Evolutionary conservation across 2,113 vertebrate genomes (phyloP).

Genomic region (Bagarius yarrelli): DNA sequence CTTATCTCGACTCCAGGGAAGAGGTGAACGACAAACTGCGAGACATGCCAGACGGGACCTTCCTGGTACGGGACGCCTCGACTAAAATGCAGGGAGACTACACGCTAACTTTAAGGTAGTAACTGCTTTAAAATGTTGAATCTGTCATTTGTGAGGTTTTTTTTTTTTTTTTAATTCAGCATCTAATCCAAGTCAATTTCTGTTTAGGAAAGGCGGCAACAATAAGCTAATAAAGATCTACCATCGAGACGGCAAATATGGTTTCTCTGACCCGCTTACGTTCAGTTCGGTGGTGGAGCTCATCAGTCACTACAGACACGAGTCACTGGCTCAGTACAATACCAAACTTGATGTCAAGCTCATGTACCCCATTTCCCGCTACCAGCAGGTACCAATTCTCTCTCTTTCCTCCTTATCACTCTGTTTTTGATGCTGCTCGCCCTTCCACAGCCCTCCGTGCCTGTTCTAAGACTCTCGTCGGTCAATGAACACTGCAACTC

Average conservation of each 20-base stretch:
- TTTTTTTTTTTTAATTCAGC: neutral
- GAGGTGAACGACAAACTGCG: constrained; percentile 94
- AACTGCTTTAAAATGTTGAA: neutral
- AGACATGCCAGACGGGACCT: constrained; percentile 96
- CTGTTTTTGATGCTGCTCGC: neutral
- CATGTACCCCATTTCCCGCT: constrained; percentile 89
- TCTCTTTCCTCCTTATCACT: neutral
- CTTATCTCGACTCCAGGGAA: constrained; percentile 74
- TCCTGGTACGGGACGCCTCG: constrained; percentile 92
- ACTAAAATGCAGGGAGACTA: constrained; percentile 97
- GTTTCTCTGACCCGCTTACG: constrained; percentile 94
- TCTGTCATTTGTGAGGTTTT: neutral
- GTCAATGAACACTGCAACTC: constrained; percentile 34
- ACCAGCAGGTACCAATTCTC: constrained; percentile 81
- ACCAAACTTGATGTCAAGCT: constrained; percentile 93
- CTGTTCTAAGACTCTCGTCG: constrained; percentile 7
- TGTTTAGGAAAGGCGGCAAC: constrained; percentile 89
- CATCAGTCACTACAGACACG: constrained; percentile 92
- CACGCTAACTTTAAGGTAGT: constrained; percentile 94
- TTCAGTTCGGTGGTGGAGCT: constrained; percentile 94
- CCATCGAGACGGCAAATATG: constrained; percentile 89
- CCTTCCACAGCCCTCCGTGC: neutral
- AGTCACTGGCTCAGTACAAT: constrained; percentile 96
- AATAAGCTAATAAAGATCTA: constrained; percentile 99
- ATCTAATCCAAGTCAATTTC: constrained; percentile 5